Conservation (phyloP, 1,140 invertebrate species). For the Drosophila trapezifrons region DNA sequence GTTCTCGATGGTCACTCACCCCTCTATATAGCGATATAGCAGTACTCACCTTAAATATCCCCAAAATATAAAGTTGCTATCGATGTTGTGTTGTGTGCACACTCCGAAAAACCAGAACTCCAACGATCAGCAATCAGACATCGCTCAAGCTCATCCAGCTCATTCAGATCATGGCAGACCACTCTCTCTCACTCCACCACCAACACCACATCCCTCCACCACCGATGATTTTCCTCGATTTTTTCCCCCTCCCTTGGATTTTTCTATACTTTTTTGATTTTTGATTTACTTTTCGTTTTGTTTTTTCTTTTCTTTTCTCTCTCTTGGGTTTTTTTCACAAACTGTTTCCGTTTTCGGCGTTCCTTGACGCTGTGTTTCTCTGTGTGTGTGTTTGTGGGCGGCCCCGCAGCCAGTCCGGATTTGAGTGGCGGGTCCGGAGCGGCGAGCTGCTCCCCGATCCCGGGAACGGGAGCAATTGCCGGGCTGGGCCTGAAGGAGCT, state of each 20-base stretch:
- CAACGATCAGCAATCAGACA: slow-evolving; percentile 43
- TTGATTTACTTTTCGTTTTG: slow-evolving; percentile 46
- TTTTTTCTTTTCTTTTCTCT: slow-evolving; percentile 43
- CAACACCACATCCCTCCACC: slow-evolving; percentile 13
- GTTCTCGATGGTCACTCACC: slow-evolving; percentile 36
- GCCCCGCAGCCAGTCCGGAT: slow-evolving; percentile 67
- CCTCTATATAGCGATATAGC: slow-evolving; percentile 32
- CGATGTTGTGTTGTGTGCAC: slow-evolving; percentile 53
- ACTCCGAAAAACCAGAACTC: slow-evolving; percentile 40
- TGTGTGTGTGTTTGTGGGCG: slow-evolving; percentile 41
- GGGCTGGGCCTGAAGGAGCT: slow-evolving; percentile 72
- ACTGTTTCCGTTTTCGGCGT: slow-evolving; percentile 68
- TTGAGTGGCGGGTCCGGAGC: slow-evolving; percentile 46
- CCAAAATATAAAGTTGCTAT: slow-evolving; percentile 28
- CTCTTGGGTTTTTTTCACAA: slow-evolving; percentile 46
- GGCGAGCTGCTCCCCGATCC: slow-evolving; percentile 17
- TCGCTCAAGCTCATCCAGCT: slow-evolving; percentile 44
- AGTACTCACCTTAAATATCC: slow-evolving; percentile 28
- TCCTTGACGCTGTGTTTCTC: slow-evolving; percentile 28
- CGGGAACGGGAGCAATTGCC: slow-evolving; percentile 29
- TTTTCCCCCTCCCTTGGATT: slow-evolving; percentile 7
- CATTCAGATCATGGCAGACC: slow-evolving; percentile 50
- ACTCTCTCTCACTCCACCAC: slow-evolving; percentile 18
- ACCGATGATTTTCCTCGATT: slow-evolving; percentile 27
- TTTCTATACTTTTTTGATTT: slow-evolving; percentile 33